Evolutionary conservation across 2,797 vertebrate species (phyloP).

Genomic region (Poeciliopsis paucimaculata): DNA sequence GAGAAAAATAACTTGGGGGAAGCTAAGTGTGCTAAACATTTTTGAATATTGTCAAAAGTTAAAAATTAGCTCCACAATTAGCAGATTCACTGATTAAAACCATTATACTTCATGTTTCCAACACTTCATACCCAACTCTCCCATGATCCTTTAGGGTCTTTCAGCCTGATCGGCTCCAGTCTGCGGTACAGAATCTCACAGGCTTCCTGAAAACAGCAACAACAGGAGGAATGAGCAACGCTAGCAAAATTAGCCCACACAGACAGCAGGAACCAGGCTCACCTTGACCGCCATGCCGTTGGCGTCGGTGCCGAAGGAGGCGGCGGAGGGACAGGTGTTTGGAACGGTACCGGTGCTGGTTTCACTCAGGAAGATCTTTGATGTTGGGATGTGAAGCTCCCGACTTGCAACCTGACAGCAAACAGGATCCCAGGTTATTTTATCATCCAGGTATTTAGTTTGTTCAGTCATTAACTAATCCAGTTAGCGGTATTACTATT

Average conservation of each 20-base stretch:
- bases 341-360: slow-evolving; percentile 87
- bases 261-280: no score
- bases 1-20: neutral
- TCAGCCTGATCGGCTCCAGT: slow-evolving; percentile 85
- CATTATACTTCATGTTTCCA: neutral
- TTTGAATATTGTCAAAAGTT: neutral
- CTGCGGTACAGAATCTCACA: slow-evolving; percentile 86
- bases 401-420: slow-evolving; percentile 87
- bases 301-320: slow-evolving; percentile 87
- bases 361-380: slow-evolving; percentile 86
- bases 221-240: neutral
- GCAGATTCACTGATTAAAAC: neutral
- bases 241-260: accelerated
- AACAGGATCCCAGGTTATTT: neutral
- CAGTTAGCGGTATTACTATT: neutral
- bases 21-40: neutral
- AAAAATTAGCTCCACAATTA: neutral
- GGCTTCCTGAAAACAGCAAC: slow-evolving; percentile 77
- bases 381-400: slow-evolving; percentile 86
- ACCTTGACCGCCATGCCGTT: slow-evolving; percentile 93
- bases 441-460: neutral
- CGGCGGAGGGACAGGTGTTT: slow-evolving; percentile 83
- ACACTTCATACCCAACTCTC: slow-evolving; percentile 83
- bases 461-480: neutral
- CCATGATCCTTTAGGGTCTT: slow-evolving; percentile 87